Percentiles rank a stretch among this genome's conserved stretches.
phyloP scores from a whole-genome alignment of 2,797 vertebrate genomes.

The Pogoniulus pusillus region DNA sequence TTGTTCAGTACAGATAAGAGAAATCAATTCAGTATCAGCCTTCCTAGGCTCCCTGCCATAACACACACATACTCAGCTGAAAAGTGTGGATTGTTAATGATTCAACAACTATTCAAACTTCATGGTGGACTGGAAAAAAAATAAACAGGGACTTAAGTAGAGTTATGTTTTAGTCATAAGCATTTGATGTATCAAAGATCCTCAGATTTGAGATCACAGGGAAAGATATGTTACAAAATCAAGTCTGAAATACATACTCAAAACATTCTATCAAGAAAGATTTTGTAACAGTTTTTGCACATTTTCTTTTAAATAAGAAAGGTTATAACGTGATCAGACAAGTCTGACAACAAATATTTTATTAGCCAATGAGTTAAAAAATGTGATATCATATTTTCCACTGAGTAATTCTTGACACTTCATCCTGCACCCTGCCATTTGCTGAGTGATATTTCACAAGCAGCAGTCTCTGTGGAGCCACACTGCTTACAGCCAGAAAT shows the following conservation, averaged over 20 bases:
- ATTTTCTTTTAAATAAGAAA: background rate
- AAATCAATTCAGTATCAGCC: background rate
- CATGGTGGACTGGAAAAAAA: background rate
- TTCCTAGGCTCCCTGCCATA: background rate
- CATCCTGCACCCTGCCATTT: background rate
- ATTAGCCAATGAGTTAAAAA: background rate
- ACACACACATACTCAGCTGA: background rate
- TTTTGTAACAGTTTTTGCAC: background rate
- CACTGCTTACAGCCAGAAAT: background rate
- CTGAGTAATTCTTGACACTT: background rate
- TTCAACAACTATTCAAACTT: background rate
- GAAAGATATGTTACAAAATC: background rate
- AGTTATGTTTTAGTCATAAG: background rate
- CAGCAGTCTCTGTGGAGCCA: background rate
- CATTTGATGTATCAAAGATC: background rate
- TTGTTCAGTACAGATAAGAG: background rate
- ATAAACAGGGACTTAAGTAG: background rate
- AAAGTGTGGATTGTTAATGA: background rate
- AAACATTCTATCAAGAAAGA: background rate
- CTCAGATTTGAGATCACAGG: background rate
- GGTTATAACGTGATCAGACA: background rate
- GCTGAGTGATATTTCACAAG: slow-evolving; percentile 8
- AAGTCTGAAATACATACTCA: background rate
- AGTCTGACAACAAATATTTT: background rate
- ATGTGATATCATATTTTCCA: background rate